Percentiles rank a stretch among this genome's conserved stretches.
phyloP scores from a whole-genome alignment of 2,113 vertebrate species.

The Lepus americanus region DNA sequence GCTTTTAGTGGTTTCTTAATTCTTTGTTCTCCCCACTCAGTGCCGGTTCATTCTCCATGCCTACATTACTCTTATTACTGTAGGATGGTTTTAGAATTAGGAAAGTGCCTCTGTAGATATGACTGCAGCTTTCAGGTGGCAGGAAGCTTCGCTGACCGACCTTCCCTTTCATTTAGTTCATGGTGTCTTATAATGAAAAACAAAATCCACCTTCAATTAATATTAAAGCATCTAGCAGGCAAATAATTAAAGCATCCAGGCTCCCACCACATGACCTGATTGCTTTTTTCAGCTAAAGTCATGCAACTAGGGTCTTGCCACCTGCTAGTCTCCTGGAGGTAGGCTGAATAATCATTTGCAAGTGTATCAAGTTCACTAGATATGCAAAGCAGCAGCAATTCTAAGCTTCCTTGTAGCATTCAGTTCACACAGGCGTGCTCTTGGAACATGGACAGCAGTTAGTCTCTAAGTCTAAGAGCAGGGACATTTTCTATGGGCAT shows the following conservation, averaged over 20 bases:
- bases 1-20: constrained; percentile 26
- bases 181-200: not conserved
- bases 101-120: not conserved
- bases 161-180: not conserved
- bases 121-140: not conserved
- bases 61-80: not conserved
- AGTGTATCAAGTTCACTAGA: not conserved
- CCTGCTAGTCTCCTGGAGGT: not conserved
- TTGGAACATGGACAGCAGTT: not conserved
- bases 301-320: not conserved
- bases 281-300: not conserved
- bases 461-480: not conserved
- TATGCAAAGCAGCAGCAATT: not conserved
- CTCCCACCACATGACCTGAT: rapidly evolving
- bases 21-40: not conserved
- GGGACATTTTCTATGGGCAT: not conserved
- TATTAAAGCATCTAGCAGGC: not conserved
- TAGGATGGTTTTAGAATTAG: not conserved
- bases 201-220: not conserved
- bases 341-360: not conserved
- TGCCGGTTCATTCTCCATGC: constrained; percentile 25
- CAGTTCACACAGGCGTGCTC: not conserved
- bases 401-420: not conserved
- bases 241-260: not conserved
- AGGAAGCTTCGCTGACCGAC: not conserved